Conservation (phyloP, 2,888 invertebrate species). For the Amblyjoppa fuscipennis region DNA sequence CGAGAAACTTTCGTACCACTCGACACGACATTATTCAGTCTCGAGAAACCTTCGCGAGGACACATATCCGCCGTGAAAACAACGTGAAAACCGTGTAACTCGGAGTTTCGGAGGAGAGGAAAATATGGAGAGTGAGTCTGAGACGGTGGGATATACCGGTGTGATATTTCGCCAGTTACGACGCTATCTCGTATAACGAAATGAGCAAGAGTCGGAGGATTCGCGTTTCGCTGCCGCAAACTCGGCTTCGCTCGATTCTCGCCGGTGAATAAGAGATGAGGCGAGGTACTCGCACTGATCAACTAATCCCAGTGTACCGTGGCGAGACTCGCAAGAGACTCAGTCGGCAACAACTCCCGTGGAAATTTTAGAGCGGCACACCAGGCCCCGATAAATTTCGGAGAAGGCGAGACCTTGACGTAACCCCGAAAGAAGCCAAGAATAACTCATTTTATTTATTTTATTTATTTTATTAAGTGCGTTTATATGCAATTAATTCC, state of each 20-base stretch:
- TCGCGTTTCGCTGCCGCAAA: slow-evolving; percentile 9
- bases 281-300: slow-evolving; percentile 73
- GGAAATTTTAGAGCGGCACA: too few species aligned
- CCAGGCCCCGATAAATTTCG: too few species aligned
- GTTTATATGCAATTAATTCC: too few species aligned
- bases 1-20: background rate
- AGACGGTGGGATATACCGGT: slow-evolving; percentile 20
- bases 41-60: background rate
- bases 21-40: slow-evolving; percentile 45
- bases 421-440: too few species aligned
- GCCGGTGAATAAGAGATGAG: slow-evolving; percentile 78
- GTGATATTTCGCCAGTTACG: slow-evolving; percentile 37
- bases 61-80: slow-evolving; percentile 45
- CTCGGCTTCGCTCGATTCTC: slow-evolving; percentile 63
- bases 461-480: too few species aligned
- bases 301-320: slow-evolving; percentile 77
- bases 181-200: slow-evolving; percentile 70
- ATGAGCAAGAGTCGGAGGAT: slow-evolving; percentile 75
- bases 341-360: slow-evolving; percentile 38
- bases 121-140: background rate
- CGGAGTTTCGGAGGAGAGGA: background rate
- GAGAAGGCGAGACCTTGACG: too few species aligned
- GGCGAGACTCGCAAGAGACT: slow-evolving; percentile 74
- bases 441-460: too few species aligned
- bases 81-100: slow-evolving; percentile 52